Evolutionary conservation across 2,888 invertebrate genomes (phyloP).

Genomic region (Cephus nigrinus): DNA sequence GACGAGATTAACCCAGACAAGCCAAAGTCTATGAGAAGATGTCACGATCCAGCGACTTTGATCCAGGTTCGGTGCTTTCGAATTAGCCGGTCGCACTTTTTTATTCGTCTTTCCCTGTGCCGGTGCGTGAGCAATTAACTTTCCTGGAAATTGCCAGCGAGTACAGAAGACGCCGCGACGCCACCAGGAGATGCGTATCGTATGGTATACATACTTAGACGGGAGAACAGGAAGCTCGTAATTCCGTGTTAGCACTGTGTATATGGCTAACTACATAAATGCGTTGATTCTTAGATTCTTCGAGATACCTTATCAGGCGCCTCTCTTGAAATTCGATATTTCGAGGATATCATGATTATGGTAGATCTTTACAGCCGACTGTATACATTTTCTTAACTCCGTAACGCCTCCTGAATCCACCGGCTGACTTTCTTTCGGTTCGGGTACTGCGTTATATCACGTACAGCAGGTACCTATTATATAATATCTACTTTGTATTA

Average conservation of each 20-base stretch:
- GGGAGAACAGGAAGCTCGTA: conserved; percentile 54
- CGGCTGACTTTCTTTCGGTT: background rate
- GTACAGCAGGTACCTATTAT: background rate
- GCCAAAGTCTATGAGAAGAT: background rate
- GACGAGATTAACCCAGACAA: background rate
- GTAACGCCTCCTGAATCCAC: too few species aligned
- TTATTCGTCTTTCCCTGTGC: background rate
- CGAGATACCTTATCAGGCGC: background rate
- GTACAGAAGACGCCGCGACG: conserved; percentile 19
- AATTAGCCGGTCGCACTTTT: background rate
- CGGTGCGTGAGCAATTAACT: conserved; percentile 58
- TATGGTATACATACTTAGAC: conserved; percentile 24
- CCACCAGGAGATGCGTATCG: conserved; percentile 48
- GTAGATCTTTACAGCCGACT: background rate
- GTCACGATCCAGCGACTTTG: background rate
- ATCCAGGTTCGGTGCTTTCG: background rate
- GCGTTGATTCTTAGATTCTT: background rate
- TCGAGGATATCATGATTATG: background rate
- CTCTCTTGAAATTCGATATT: background rate
- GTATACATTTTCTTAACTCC: too few species aligned
- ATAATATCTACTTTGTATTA: background rate
- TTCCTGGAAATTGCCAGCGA: conserved; percentile 48
- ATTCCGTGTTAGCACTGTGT: conserved; percentile 37
- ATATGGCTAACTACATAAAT: background rate
- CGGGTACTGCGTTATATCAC: background rate